A percentile compares a stretch with the other conserved stretches of the same genome.
Conservation (phyloP, 2,888 invertebrate genomes). For the Xanthostigma xanthostigma region DNA sequence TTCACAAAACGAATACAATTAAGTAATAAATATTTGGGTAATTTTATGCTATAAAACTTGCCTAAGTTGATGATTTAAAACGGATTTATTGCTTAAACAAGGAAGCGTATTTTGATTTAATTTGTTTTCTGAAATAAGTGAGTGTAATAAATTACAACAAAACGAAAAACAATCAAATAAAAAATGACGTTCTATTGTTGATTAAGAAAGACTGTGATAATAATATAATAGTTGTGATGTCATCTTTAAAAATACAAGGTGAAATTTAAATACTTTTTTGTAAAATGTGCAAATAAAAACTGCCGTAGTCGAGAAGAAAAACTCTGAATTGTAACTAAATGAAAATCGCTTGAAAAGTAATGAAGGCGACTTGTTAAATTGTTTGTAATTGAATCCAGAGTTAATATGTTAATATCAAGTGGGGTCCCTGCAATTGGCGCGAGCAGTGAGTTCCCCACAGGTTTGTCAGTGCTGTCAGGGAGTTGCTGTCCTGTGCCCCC, state of each 20-base stretch:
- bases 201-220: neutral
- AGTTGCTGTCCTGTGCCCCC: conserved; percentile 35
- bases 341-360: neutral
- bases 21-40: too few relatives aligned
- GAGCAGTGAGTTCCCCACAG: conserved; percentile 30
- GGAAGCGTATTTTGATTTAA: too few relatives aligned
- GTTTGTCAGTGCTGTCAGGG: conserved; percentile 23
- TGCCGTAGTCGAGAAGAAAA: neutral
- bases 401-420: conserved; percentile 46
- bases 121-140: too few relatives aligned
- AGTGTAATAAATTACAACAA: neutral
- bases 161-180: neutral
- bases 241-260: too few relatives aligned
- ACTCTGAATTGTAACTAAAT: neutral
- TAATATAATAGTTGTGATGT: too few relatives aligned
- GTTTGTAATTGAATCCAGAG: conserved; percentile 3
- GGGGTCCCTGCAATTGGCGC: conserved; percentile 42
- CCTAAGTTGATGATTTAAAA: too few relatives aligned
- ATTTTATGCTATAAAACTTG: too few relatives aligned
- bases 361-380: conserved; percentile 11
- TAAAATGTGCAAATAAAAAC: neutral
- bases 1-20: too few relatives aligned
- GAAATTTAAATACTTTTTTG: neutral
- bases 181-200: neutral
- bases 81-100: too few relatives aligned